phyloP scores from a whole-genome alignment of 2,113 vertebrate species.

The Chascanopsetta lugubris region DNA sequence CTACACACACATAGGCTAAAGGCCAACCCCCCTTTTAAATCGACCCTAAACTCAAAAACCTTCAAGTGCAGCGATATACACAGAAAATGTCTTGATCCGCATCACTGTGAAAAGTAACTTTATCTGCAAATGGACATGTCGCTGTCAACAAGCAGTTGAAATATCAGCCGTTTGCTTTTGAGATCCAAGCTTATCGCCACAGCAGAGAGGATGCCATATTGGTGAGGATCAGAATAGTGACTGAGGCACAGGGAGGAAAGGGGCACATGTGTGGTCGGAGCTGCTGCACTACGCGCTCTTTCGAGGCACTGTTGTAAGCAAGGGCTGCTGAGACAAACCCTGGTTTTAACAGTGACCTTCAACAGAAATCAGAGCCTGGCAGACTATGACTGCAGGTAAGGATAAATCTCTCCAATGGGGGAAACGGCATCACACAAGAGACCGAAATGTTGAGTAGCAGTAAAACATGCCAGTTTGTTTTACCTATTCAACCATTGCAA shows the following conservation, averaged over 20 bases:
- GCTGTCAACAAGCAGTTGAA: conserved; percentile 34
- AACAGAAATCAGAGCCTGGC: conserved; percentile 32
- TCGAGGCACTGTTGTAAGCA: conserved; percentile 37
- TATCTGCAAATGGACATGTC: conserved; percentile 17
- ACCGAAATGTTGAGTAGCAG: conserved; percentile 29
- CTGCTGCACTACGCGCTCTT: conserved; percentile 19
- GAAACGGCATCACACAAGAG: conserved; percentile 5
- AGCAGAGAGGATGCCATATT: background rate
- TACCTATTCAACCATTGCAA: background rate
- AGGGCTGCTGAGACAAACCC: conserved; percentile 23
- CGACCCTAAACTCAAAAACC: background rate
- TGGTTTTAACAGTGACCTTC: conserved; percentile 48
- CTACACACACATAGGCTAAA: background rate
- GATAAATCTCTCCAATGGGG: conserved; percentile 38
- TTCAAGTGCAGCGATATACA: conserved; percentile 23
- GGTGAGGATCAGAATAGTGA: conserved; percentile 10
- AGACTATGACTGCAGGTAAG: conserved; percentile 39
- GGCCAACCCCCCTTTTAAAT: background rate
- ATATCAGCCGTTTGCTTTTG: conserved; percentile 23
- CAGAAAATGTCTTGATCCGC: conserved; percentile 25
- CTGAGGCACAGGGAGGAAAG: conserved; percentile 16
- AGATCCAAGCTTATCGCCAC: conserved; percentile 3
- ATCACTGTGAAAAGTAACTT: conserved; percentile 52
- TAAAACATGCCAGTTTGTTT: conserved; percentile 3
- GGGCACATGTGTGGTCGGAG: background rate